Evolutionary conservation across 2,888 invertebrate genomes (phyloP), one percentile per base, ranked within the genome.

Genomic region (Elaeidobius kamerunicus): DNA sequence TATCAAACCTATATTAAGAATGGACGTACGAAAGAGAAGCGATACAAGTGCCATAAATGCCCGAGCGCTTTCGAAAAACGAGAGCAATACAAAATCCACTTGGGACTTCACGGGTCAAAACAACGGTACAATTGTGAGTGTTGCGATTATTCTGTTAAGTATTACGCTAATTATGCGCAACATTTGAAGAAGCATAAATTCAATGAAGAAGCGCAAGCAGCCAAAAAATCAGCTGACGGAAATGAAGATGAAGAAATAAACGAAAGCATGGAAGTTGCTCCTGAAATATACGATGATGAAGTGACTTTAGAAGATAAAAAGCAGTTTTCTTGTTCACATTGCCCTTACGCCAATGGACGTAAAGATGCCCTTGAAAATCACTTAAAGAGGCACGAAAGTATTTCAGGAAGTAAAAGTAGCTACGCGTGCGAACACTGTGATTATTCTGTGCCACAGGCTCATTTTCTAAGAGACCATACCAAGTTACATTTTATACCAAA

Each of bases 111-210:
- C 67, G 91, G 91, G 2, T 86, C 90, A 0, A 84, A 86, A 64
- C 89, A 91, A 70, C 79, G 86, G 55, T 91, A 88, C 69, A 84
- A 83, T 62, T 92, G 92, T 74, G 85, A 87, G 63, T 77, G 83
- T 35, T 92, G 92, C 71, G 91, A 92, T 73, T 91, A 91, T 72
- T 88, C 91, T 1, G 91, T 91, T 0, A 88, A 89, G 63, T 89
- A 89, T 69, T 88, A 86, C 63, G 89, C 90, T 1, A 88, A 90
- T 68, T 86, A 87, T 62, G 82, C 85, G 28, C 91, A 91, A 68
- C 92, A 92, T 67, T 76, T 84, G 73, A 83, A 85, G 55, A 87
- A 91, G 66, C 91, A 91, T 69, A 81, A 84, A 67, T 80, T 82
- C 70, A 84, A 83, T 57, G 83, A 82, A 30, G 82, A 84, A 62